Conservation (phyloP, 2,797 vertebrate genomes). For the Mormyrus proboscirostris region DNA sequence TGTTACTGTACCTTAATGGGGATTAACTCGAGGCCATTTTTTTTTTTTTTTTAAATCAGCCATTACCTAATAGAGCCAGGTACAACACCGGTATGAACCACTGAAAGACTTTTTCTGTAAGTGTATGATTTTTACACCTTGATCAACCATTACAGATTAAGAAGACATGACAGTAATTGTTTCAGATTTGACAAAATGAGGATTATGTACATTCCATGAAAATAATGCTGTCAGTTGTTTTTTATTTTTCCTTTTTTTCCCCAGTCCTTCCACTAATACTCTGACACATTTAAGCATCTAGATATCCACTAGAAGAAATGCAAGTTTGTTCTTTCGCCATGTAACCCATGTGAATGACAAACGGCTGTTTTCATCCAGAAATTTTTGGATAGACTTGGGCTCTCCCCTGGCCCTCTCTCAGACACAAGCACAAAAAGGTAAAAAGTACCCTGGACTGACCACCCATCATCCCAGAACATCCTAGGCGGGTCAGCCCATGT, state of each 20-base stretch:
- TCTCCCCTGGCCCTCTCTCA: background rate
- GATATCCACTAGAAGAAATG: background rate
- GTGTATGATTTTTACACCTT: background rate
- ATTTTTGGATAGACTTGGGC: background rate
- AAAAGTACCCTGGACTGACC: background rate
- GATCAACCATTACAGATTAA: background rate
- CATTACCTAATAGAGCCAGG: constrained; percentile 40
- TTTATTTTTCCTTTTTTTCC: background rate
- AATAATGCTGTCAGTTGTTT: background rate
- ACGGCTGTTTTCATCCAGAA: background rate
- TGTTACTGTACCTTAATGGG: constrained; percentile 62
- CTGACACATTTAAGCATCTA: background rate
- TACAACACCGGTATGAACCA: background rate
- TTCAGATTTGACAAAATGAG: background rate
- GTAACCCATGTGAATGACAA: background rate
- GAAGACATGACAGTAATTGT: background rate
- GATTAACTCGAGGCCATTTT: constrained; percentile 68
- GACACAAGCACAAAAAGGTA: background rate
- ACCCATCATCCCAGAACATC: background rate
- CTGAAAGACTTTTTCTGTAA: background rate
- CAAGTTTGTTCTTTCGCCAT: background rate
- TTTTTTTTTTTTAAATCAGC: constrained; percentile 52
- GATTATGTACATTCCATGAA: background rate
- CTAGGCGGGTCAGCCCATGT: background rate
- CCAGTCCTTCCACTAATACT: background rate